Percentiles rank a stretch among this genome's conserved stretches.
phyloP scores from a whole-genome alignment of 2,888 invertebrate genomes.

The Aphrophora alni region DNA sequence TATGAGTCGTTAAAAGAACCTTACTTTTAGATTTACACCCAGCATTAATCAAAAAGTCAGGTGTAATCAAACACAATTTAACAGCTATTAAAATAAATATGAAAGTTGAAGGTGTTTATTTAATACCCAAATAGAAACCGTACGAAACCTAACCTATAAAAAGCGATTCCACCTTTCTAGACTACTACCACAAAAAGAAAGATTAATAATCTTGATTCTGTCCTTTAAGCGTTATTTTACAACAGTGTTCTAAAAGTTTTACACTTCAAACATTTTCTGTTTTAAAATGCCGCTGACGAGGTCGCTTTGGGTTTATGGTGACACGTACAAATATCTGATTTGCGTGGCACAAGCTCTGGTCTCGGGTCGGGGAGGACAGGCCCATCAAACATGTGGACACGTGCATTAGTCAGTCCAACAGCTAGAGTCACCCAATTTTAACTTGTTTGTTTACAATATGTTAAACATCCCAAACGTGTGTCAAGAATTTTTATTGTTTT shows the following conservation, averaged over 20 bases:
- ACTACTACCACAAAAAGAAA: not conserved
- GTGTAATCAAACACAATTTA: not conserved
- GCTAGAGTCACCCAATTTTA: not conserved
- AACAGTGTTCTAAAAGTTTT: not conserved
- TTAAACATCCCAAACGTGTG: not conserved
- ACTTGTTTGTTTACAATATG: not conserved
- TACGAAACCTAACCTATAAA: slow-evolving; percentile 2
- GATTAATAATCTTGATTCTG: not conserved
- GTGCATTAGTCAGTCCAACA: not conserved
- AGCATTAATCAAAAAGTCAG: not conserved
- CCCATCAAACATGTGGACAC: not conserved
- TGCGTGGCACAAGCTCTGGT: not conserved
- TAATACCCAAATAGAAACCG: not conserved
- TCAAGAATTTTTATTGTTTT: not conserved
- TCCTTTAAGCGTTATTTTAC: not conserved
- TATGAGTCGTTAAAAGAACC: too few relatives aligned
- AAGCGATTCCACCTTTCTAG: not conserved
- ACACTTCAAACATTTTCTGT: not conserved
- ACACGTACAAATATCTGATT: not conserved
- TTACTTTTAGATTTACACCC: not conserved
- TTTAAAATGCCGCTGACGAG: not conserved
- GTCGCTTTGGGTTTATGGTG: not conserved
- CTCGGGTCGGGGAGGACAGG: not conserved
- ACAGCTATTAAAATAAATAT: not conserved
- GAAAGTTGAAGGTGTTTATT: not conserved